These are phyloP conservation scores for Eulemur mongoz DNA, from an alignment of 2,797 vertebrate species.

Conservation along the genomic window DNA sequence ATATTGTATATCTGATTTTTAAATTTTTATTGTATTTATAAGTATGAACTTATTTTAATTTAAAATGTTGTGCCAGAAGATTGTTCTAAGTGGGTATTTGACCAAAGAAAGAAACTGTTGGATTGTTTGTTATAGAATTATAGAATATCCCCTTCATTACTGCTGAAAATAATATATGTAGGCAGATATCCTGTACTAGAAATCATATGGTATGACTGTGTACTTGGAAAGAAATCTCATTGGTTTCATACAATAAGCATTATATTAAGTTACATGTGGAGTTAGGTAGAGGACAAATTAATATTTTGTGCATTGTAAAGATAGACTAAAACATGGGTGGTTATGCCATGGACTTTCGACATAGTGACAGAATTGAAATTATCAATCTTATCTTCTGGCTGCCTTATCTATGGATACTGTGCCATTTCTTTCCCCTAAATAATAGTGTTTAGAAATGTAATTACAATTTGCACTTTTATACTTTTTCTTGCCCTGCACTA, in stretches of 20 bases:
- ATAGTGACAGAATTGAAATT: constrained; percentile 41
- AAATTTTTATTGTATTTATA: constrained; percentile 17
- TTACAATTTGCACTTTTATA: constrained; percentile 81
- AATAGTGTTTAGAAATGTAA: constrained; percentile 55
- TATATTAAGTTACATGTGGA: constrained; percentile 47
- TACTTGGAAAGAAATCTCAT: constrained; percentile 47
- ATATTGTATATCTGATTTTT: background rate
- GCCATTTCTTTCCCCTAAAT: constrained; percentile 42
- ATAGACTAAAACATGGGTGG: background rate
- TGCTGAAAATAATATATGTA: constrained; percentile 1
- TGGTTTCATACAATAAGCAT: background rate
- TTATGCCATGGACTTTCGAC: constrained; percentile 25
- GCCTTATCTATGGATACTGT: background rate
- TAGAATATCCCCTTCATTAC: background rate
- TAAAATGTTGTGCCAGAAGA: background rate
- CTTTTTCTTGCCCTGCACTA: constrained; percentile 86
- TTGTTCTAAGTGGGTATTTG: background rate
- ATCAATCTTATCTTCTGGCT: background rate
- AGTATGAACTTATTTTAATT: constrained; percentile 49
- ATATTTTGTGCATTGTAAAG: background rate
- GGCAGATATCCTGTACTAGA: background rate
- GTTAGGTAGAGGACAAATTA: constrained; percentile 32
- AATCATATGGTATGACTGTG: background rate
- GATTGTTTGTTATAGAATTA: constrained; percentile 17
- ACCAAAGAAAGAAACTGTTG: constrained; percentile 27